These are phyloP conservation scores for Alexandromys fortis DNA, from an alignment of 2,113 vertebrate genomes.

Conservation along the genomic window DNA sequence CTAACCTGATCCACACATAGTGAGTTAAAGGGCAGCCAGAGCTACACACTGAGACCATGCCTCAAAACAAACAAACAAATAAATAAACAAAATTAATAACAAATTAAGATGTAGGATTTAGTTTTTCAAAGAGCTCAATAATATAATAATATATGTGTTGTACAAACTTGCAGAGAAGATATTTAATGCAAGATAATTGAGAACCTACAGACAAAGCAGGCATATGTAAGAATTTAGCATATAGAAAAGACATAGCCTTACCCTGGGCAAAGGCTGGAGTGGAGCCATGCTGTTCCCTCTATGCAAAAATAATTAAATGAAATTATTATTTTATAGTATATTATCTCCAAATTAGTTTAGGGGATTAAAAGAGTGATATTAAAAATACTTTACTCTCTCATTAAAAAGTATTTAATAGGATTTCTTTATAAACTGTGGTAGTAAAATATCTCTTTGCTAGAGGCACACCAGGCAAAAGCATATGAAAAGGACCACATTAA, in stretches of 20 bases:
- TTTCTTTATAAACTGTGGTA: not conserved
- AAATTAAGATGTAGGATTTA: not conserved
- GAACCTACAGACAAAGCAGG: not conserved
- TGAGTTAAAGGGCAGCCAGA: not conserved
- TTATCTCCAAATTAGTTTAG: not conserved
- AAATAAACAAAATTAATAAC: not conserved
- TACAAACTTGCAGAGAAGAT: not conserved
- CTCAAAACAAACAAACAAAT: not conserved
- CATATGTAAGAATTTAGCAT: not conserved
- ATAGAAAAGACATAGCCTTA: not conserved
- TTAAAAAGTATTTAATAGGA: not conserved
- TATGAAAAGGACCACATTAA: not conserved
- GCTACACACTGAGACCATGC: not conserved
- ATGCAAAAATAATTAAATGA: not conserved
- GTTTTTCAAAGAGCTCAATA: not conserved
- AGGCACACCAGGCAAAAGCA: not conserved
- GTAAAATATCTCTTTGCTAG: not conserved
- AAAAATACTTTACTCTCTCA: not conserved
- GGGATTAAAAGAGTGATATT: not conserved
- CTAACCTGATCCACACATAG: not conserved
- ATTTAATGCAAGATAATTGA: not conserved
- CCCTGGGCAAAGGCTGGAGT: not conserved
- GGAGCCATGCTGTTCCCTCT: not conserved
- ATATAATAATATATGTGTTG: not conserved
- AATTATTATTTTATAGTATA: not conserved